A percentile compares a stretch with the other conserved stretches of the same genome.
Evolutionary conservation across 1,140 invertebrate genomes (phyloP).

Genomic region (Tyrophagus putrescentiae): DNA sequence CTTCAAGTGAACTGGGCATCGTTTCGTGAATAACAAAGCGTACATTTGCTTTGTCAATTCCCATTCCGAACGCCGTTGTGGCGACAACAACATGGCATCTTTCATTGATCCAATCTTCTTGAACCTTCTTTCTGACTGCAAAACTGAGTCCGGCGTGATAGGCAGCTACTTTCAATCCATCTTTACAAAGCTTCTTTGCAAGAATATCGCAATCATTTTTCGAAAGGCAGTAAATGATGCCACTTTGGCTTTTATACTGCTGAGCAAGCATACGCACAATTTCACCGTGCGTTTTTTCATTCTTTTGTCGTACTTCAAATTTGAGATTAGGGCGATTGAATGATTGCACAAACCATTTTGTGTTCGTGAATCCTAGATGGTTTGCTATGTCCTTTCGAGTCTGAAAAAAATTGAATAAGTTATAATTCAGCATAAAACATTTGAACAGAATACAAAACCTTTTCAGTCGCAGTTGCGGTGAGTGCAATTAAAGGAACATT

Average conservation of each 20-base stretch:
- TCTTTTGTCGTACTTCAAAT: conserved; percentile 64
- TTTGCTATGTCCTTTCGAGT: conserved; percentile 77
- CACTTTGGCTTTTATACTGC: conserved; percentile 51
- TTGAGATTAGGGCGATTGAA: conserved; percentile 88
- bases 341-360: conserved; percentile 60
- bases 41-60: conserved; percentile 90
- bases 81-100: conserved; percentile 61
- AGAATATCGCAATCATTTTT: conserved; percentile 75
- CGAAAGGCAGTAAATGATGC: conserved; percentile 91
- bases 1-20: conserved; percentile 86
- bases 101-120: conserved; percentile 61
- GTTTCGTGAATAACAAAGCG: conserved; percentile 80
- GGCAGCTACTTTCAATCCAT: conserved; percentile 50
- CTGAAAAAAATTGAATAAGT: neutral
- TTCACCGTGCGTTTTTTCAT: conserved; percentile 47
- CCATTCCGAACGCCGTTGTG: conserved; percentile 95
- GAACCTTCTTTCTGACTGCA: conserved; percentile 48
- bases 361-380: conserved; percentile 58
- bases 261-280: conserved; percentile 55
- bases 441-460: conserved; percentile 29
- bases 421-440: neutral
- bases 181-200: conserved; percentile 45
- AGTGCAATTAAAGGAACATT: conserved; percentile 44
- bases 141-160: conserved; percentile 84
- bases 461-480: conserved; percentile 62